phyloP scores from a whole-genome alignment of 1,140 invertebrate species.

The Cyclargus thomasi region DNA sequence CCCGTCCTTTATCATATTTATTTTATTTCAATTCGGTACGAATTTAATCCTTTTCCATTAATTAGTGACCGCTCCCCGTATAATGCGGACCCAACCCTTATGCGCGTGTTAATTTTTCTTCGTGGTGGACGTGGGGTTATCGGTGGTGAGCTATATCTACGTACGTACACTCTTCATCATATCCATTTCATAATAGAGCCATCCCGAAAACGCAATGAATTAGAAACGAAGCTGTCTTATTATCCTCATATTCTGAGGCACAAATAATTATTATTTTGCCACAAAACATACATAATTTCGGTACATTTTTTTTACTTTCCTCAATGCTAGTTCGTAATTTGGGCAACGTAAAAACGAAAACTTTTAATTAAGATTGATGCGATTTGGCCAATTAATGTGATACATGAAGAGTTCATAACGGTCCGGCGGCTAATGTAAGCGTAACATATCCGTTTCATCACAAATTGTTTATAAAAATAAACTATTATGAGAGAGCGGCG shows the following conservation, averaged over 20 bases:
- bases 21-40: constrained; percentile 72
- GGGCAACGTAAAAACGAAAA: constrained; percentile 41
- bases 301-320: constrained; percentile 17
- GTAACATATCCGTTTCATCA: constrained; percentile 32
- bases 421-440: constrained; percentile 32
- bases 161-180: neutral
- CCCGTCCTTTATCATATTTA: constrained; percentile 69
- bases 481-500: constrained; percentile 29
- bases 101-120: constrained; percentile 64
- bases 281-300: neutral
- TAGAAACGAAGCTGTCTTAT: neutral
- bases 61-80: constrained; percentile 66
- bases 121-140: constrained; percentile 40
- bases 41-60: constrained; percentile 75
- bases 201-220: neutral
- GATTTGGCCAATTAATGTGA: constrained; percentile 46
- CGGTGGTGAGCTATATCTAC: constrained; percentile 16
- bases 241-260: neutral
- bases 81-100: constrained; percentile 56
- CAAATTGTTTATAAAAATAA: constrained; percentile 25
- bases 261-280: neutral
- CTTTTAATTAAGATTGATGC: constrained; percentile 44
- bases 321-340: constrained; percentile 32
- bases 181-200: neutral
- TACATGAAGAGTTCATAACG: constrained; percentile 38